Base-by-base conservation (phyloP, 2,797 vertebrate species). In the Eutrigla gurnardus region DNA sequence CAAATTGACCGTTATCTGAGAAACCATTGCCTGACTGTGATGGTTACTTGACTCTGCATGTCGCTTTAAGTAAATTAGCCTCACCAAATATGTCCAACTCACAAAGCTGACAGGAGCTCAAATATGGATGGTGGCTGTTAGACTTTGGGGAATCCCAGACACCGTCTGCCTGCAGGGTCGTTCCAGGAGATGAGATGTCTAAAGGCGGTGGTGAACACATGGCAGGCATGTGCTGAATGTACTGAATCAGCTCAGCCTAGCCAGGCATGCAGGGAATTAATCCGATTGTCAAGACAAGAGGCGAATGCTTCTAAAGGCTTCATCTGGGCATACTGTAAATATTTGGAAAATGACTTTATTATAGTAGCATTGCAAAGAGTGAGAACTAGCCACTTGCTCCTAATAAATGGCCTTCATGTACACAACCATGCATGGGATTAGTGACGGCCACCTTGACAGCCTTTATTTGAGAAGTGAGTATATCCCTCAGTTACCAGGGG, bases 171-270 rank as follows among this genome's bases (percentile, higher is more conserved):
- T 33, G 53, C 62, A 11, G 69, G 65, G 70, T 46, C 52, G 42
- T 70, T 80, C 74, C 63, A 68, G 47, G 39, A 85, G 81, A 69
- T 88, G 84, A 61, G 54, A 78, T 65, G 73, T 75, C 82, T 47
- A 45, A 64, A 66, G 74, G 45, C 4, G 59, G 32, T 43, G 50
- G 35, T 70, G 46, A 55, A 78, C 75, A 67, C 65, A 80, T 54
- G 42, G 5, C 66, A 50, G 65, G 57, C 75, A 84, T 88, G 88
- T 83, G 79, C 83, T 81, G 77, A 89, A 78, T 84, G 75, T 62
- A 67, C 75, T 54, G 64, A 77, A 77, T 65, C 57, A 84, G 54
- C 65, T 57, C 18, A 4, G 40, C 73, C 75, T 75, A 49, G 57
- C 63, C 67, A 65, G 46, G 61, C 73, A 70, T 32, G 36, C 14